Base-by-base conservation (phyloP, 2,888 invertebrate species). In the Brachynemurus nebulosus region DNA sequence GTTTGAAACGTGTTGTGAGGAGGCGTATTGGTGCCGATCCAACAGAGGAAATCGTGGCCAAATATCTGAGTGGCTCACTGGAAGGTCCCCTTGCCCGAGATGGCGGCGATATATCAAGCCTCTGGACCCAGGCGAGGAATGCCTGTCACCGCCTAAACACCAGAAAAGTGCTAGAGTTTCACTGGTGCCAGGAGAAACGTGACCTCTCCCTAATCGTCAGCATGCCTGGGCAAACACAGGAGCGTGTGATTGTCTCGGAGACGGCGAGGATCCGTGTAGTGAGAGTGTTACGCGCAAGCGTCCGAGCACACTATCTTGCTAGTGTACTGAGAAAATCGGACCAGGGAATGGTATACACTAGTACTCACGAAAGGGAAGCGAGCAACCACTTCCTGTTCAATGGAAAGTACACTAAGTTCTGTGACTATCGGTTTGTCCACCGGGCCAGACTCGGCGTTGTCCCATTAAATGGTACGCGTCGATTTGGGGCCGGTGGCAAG, bases 361-460 rank as follows among this genome's bases (percentile, higher is more conserved):
- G 47, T 7, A 41, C 52, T 4, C 17, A 46, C 2, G 37, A 42
- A 3, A 40, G 46, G 42, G 38, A 23, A 9, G 44, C 51, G 20
- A 45, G 53, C 21, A 57, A 57, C 45, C 58, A 58, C 51, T 61
- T 60, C 48, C 44, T 56, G 14, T 38, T 52, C 1, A 40, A 39
- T 1, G 56, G 57, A 0, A 40, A 41, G 4, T 54, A 49, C 45
- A 57, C 54, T 19, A 42, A 59, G 4, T 62, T 61, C 48, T 55
- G 57, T 6, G 63, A 64, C 45, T 65, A 63, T 61, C 52, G 61
- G 4, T 64, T 64, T 45, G 51, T 62, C 12, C 61, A 61, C 50
- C 50, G 57, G 0, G 59, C 59, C 4, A 48, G 58, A 2, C 54
- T 59, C n/a, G 51, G 56, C 40, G 27, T 27, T 5, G 27, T 27